A percentile compares a stretch with the other conserved stretches of the same genome.
phyloP scores from a whole-genome alignment of 2,888 invertebrate genomes.

The Adelognathus sp. region DNA sequence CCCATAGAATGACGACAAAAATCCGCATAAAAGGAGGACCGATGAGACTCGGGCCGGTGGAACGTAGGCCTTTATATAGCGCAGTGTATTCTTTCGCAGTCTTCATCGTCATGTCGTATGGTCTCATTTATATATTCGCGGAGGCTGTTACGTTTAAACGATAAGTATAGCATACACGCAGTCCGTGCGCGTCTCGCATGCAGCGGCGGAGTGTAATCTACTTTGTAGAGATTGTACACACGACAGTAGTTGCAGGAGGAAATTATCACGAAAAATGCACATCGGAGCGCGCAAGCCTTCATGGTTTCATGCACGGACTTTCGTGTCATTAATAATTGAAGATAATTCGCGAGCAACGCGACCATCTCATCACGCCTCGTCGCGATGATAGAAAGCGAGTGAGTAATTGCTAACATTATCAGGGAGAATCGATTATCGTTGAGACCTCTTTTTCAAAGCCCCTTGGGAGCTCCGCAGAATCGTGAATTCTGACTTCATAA shows the following conservation, averaged over 20 bases:
- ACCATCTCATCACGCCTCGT: background rate
- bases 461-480: too few species aligned
- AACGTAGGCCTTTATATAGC: background rate
- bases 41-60: background rate
- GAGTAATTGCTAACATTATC: too few species aligned
- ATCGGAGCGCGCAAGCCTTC: background rate
- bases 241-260: background rate
- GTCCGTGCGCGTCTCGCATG: background rate
- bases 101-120: slow-evolving; percentile 69
- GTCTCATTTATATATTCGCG: slow-evolving; percentile 72
- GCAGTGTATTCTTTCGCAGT: slow-evolving; percentile 59
- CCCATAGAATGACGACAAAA: slow-evolving; percentile 8
- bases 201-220: background rate
- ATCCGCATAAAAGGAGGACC: background rate
- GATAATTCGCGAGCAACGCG: slow-evolving; percentile 48
- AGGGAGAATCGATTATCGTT: too few species aligned
- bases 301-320: background rate
- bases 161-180: slow-evolving; percentile 2
- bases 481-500: too few species aligned
- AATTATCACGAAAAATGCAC: background rate
- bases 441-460: too few species aligned
- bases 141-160: background rate
- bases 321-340: slow-evolving; percentile 65
- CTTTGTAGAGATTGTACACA: background rate
- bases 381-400: too few species aligned